These are phyloP conservation scores for Nycteola revayana DNA, from an alignment of 2,888 invertebrate genomes.

Conservation along the genomic window DNA sequence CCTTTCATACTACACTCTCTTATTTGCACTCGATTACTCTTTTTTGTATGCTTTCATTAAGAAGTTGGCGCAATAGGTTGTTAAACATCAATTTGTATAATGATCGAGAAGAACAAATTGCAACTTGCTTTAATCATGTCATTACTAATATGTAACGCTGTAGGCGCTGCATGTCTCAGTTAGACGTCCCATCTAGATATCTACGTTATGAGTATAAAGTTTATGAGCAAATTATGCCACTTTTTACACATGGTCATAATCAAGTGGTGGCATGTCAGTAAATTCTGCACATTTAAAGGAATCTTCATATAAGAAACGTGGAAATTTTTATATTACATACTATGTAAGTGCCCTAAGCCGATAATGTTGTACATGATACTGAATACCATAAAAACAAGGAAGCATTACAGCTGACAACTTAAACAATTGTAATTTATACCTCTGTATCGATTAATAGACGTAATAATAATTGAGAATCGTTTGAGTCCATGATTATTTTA, in stretches of 20 bases:
- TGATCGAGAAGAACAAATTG: slow-evolving; percentile 49
- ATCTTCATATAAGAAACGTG: too few relatives aligned
- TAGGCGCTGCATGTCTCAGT: slow-evolving; percentile 31
- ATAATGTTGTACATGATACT: too few relatives aligned
- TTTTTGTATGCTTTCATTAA: slow-evolving; percentile 74
- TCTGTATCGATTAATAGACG: too few relatives aligned
- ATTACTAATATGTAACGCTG: slow-evolving; percentile 45
- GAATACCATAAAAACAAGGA: too few relatives aligned
- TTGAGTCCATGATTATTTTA: too few relatives aligned
- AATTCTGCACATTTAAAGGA: too few relatives aligned
- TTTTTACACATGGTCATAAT: slow-evolving; percentile 5
- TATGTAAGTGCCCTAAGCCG: too few relatives aligned
- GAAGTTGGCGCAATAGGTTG: slow-evolving; percentile 57
- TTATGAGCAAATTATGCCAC: slow-evolving; percentile 13
- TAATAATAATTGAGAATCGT: too few relatives aligned
- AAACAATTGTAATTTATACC: too few relatives aligned
- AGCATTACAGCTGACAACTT: too few relatives aligned
- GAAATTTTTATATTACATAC: too few relatives aligned
- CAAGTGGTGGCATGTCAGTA: too few relatives aligned
- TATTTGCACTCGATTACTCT: slow-evolving; percentile 77
- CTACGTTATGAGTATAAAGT: slow-evolving; percentile 3
- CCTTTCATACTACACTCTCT: slow-evolving; percentile 69
- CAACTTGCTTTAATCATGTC: slow-evolving; percentile 45
- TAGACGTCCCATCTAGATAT: slow-evolving; percentile 23
- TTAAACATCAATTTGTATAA: slow-evolving; percentile 72